Evolutionary conservation across 2,113 vertebrate genomes (phyloP).

Genomic region (Callospermophilus lateralis): DNA sequence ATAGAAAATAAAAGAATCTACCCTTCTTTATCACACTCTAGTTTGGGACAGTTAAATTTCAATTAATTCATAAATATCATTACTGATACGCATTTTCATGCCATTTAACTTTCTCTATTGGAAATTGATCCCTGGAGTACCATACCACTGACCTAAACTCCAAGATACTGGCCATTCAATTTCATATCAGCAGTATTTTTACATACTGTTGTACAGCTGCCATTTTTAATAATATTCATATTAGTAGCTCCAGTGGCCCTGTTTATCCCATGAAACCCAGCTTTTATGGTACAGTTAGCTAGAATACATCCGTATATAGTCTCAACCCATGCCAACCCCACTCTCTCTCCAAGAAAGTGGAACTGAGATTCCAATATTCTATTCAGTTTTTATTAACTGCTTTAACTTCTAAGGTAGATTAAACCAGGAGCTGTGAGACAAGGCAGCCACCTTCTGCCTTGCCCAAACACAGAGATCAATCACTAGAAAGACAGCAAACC

Average conservation of each 20-base stretch:
- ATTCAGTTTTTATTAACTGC: neutral
- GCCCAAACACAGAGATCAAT: neutral
- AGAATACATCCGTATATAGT: neutral
- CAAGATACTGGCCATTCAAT: neutral
- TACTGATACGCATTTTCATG: neutral
- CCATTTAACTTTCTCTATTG: neutral
- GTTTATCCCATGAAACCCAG: neutral
- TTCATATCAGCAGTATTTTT: neutral
- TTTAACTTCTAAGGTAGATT: neutral
- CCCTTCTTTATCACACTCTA: neutral
- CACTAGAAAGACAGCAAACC: neutral
- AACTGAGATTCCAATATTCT: neutral
- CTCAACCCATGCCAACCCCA: neutral
- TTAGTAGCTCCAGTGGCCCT: neutral
- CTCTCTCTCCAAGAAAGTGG: neutral
- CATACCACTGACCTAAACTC: neutral
- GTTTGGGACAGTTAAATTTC: slow-evolving; percentile 24
- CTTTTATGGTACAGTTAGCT: neutral
- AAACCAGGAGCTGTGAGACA: neutral
- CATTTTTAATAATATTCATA: neutral
- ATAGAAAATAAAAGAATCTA: slow-evolving; percentile 26
- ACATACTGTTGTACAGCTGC: neutral
- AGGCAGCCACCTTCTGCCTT: neutral
- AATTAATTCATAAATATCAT: slow-evolving; percentile 27
- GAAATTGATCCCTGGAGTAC: no score